A percentile compares a stretch with the other conserved stretches of the same genome.
Evolutionary conservation across 2,113 vertebrate species (phyloP).

Genomic region (Pachycephala philippinensis): DNA sequence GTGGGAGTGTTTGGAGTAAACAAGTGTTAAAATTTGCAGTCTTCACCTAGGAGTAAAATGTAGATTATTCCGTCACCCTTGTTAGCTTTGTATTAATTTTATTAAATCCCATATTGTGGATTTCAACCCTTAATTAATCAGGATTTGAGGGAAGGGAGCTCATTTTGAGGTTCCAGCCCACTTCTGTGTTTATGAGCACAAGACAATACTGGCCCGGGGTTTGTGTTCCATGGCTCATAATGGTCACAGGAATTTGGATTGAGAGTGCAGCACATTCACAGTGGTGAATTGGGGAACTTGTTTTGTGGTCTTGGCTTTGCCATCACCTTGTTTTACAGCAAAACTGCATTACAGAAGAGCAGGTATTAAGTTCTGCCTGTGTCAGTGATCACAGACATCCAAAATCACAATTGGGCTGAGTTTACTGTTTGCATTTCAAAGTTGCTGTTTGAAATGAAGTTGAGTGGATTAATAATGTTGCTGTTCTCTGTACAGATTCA

Average conservation of each 20-base stretch:
- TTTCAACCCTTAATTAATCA: not conserved
- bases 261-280: not conserved
- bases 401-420: not conserved
- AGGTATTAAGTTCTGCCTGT: not conserved
- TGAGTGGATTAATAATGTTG: not conserved
- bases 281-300: not conserved
- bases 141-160: not conserved
- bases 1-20: not conserved
- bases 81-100: rapidly evolving
- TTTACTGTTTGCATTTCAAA: not conserved
- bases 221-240: not conserved
- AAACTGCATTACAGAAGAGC: not conserved
- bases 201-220: not conserved
- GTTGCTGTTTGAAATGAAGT: not conserved
- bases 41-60: not conserved
- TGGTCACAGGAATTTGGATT: not conserved
- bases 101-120: not conserved
- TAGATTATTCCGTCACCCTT: not conserved
- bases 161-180: not conserved
- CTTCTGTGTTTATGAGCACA: not conserved
- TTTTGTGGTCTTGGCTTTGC: not conserved
- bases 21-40: not conserved
- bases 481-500: not conserved
- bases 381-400: not conserved
- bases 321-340: not conserved